phyloP scores from a whole-genome alignment of 64 coral and sea anemone species.

The Orbicella faveolata region DNA sequence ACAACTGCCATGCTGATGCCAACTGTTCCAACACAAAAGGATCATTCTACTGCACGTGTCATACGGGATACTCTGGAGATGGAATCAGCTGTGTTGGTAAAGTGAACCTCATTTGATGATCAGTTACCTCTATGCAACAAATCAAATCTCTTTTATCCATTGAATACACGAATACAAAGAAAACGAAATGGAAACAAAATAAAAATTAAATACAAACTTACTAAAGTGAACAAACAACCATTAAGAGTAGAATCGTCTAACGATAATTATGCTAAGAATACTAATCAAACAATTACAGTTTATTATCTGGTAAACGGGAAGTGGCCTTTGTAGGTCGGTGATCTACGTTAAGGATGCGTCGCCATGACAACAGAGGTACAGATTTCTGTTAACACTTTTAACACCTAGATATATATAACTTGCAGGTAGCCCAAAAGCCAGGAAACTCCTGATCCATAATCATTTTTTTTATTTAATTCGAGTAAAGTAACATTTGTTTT shows the following conservation, averaged over 20 bases:
- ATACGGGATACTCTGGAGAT: constrained; percentile 72
- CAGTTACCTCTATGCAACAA: too few species aligned
- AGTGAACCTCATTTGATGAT: too few species aligned
- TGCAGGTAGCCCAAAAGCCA: too few species aligned
- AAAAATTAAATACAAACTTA: too few species aligned
- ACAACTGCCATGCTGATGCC: constrained; percentile 69
- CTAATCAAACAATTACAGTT: background rate
- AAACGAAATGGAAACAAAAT: too few species aligned
- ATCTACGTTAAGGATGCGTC: too few species aligned
- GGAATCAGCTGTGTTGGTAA: constrained; percentile 45
- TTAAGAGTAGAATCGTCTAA: too few species aligned
- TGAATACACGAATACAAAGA: too few species aligned
- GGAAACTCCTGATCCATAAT: constrained; percentile 17
- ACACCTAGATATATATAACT: too few species aligned
- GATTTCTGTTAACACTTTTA: background rate
- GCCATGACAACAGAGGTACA: background rate
- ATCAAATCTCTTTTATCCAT: too few species aligned
- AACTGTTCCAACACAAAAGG: constrained; percentile 85
- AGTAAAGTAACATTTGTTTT: background rate
- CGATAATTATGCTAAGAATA: too few species aligned
- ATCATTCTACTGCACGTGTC: constrained; percentile 76
- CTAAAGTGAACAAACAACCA: too few species aligned
- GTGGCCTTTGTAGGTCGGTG: constrained; percentile 38
- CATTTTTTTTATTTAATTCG: background rate
- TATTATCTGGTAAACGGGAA: background rate